phyloP scores from a whole-genome alignment of 2,888 invertebrate species.

The Stenodema calcarata region DNA sequence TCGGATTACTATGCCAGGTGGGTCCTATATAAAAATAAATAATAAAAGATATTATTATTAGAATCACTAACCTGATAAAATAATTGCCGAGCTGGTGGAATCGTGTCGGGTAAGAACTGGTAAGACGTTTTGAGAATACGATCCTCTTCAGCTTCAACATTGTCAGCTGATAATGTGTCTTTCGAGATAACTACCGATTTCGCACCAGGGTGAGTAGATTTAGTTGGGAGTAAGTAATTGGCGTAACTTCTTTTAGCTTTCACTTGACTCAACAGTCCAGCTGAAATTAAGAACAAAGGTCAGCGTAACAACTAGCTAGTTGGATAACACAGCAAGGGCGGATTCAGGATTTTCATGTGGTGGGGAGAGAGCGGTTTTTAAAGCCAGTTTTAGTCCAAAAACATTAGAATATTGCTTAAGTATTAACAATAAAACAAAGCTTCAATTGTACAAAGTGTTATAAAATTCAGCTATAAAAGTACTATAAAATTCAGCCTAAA shows the following conservation, averaged over 20 bases:
- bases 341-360: too few relatives aligned
- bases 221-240: conserved; percentile 63
- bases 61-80: conserved; percentile 80
- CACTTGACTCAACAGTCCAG: conserved; percentile 65
- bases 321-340: too few relatives aligned
- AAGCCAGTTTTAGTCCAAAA: too few relatives aligned
- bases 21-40: too few relatives aligned
- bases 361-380: too few relatives aligned
- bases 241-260: conserved; percentile 65
- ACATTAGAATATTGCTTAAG: too few relatives aligned
- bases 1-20: too few relatives aligned
- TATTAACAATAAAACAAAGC: too few relatives aligned
- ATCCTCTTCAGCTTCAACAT: conserved; percentile 59
- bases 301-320: too few relatives aligned
- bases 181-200: conserved; percentile 58
- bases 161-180: conserved; percentile 60
- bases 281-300: conserved; percentile 58
- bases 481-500: too few relatives aligned
- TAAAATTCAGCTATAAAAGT: not conserved
- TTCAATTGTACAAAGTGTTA: too few relatives aligned
- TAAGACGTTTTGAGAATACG: conserved; percentile 65
- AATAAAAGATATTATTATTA: too few relatives aligned
- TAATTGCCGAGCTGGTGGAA: conserved; percentile 85
- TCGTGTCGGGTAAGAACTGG: conserved; percentile 72
- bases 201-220: conserved; percentile 56